These are phyloP conservation scores for Ciconia boyciana DNA, from an alignment of 2,113 vertebrate genomes.

Conservation along the genomic window DNA sequence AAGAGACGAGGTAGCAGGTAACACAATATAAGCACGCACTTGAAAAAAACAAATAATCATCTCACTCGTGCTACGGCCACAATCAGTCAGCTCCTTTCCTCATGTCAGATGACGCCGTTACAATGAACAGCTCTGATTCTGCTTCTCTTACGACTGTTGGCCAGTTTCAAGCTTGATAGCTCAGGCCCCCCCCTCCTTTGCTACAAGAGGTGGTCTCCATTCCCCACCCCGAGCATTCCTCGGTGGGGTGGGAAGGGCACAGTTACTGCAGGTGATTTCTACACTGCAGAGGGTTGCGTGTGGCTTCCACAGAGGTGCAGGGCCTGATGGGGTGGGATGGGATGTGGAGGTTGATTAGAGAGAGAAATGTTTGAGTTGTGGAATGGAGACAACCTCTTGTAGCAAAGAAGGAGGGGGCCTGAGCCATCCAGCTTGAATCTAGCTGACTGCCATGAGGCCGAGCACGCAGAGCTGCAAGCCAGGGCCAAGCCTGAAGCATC, in stretches of 20 bases:
- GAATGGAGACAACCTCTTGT: neutral
- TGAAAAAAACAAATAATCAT: neutral
- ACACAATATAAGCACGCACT: neutral
- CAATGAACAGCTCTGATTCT: neutral
- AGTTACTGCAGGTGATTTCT: neutral
- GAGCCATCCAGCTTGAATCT: neutral
- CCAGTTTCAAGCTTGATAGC: neutral
- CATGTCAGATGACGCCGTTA: neutral
- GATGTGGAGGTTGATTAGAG: neutral
- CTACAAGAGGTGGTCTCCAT: neutral
- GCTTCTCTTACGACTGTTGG: neutral
- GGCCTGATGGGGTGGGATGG: too few relatives aligned
- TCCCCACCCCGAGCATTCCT: neutral
- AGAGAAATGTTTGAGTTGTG: neutral
- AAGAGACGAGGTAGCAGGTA: neutral
- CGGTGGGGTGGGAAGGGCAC: rapidly evolving
- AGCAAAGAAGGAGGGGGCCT: neutral
- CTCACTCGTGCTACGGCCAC: neutral
- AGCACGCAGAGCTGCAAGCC: neutral
- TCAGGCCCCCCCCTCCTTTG: neutral
- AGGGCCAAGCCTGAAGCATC: neutral
- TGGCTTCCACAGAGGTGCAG: neutral
- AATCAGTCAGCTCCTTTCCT: neutral
- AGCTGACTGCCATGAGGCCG: neutral
- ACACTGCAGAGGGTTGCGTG: neutral